A percentile compares a stretch with the other conserved stretches of the same genome.
These are phyloP conservation scores for Bucorvus abyssinicus DNA, from an alignment of 2,797 vertebrate genomes.

Conservation along the genomic window DNA sequence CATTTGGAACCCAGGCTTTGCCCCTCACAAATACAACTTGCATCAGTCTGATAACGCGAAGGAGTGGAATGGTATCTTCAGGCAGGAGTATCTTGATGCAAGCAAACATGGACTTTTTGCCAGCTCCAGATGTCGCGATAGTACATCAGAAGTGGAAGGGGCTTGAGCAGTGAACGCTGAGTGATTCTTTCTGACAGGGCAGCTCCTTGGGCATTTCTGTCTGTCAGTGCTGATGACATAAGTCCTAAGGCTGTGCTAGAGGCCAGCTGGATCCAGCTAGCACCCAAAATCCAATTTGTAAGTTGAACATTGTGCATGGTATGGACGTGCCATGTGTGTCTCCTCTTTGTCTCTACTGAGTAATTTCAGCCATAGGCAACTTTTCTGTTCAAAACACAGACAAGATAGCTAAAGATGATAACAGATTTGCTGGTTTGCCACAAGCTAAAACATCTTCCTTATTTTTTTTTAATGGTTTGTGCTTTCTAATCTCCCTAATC, in stretches of 20 bases:
- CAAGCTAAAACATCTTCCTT: constrained; percentile 7
- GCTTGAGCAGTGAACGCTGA: not conserved
- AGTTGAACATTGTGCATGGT: not conserved
- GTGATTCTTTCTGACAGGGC: not conserved
- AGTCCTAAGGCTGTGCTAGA: not conserved
- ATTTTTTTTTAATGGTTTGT: not conserved
- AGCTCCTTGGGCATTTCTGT: not conserved
- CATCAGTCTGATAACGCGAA: not conserved
- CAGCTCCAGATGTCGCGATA: not conserved
- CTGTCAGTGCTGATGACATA: not conserved
- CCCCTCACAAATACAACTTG: not conserved
- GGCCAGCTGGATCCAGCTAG: not conserved
- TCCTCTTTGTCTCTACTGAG: not conserved
- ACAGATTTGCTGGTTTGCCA: constrained; percentile 29
- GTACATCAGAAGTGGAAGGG: not conserved
- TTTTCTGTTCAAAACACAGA: constrained; percentile 6
- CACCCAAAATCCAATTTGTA: not conserved
- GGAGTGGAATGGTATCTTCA: not conserved
- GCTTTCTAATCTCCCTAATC: constrained; percentile 18
- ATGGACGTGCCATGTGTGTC: not conserved
- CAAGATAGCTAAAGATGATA: constrained; percentile 7
- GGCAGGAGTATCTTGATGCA: not conserved
- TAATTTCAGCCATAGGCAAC: constrained; percentile 43
- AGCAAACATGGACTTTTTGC: not conserved
- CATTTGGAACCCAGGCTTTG: not conserved